phyloP scores from a whole-genome alignment of 2,888 invertebrate species.

The Girardia tigrina region DNA sequence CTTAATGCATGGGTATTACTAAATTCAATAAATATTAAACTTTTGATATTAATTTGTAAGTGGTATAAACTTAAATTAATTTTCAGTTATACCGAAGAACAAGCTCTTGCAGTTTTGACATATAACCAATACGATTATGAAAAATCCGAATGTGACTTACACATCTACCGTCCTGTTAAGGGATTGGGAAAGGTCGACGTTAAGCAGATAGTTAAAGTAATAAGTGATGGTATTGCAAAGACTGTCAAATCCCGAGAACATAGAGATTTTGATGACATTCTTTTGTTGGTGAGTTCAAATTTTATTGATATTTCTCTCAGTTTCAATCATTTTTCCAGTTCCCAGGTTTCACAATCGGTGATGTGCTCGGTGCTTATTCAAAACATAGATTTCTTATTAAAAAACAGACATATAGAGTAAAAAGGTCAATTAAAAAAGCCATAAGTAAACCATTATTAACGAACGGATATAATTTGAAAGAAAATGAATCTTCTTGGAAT shows the following conservation, averaged over 20 bases:
- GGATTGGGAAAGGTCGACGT: not conserved
- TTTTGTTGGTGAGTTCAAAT: not conserved
- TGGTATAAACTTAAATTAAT: not conserved
- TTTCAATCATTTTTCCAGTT: not conserved
- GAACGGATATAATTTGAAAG: not conserved
- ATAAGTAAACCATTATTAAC: not conserved
- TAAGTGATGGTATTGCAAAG: not conserved
- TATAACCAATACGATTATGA: slow-evolving; percentile 3
- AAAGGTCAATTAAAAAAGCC: not conserved
- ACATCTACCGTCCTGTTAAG: not conserved
- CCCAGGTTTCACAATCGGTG: slow-evolving; percentile 11
- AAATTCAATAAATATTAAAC: too few species aligned
- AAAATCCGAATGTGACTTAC: slow-evolving; percentile 1
- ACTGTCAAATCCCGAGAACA: not conserved
- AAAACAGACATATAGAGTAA: slow-evolving; percentile 7
- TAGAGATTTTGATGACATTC: slow-evolving; percentile 9
- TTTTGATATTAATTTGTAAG: too few species aligned
- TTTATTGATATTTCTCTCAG: not conserved
- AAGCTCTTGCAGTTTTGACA: not conserved
- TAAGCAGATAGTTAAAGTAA: not conserved
- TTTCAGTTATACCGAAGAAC: slow-evolving; percentile 17
- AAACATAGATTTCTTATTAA: slow-evolving; percentile 3
- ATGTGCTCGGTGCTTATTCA: not conserved
- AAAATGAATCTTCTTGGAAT: not conserved
- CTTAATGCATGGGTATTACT: too few species aligned